These are phyloP conservation scores for Hippocampus kuda DNA, from an alignment of 2,797 vertebrate species.

Conservation along the genomic window DNA sequence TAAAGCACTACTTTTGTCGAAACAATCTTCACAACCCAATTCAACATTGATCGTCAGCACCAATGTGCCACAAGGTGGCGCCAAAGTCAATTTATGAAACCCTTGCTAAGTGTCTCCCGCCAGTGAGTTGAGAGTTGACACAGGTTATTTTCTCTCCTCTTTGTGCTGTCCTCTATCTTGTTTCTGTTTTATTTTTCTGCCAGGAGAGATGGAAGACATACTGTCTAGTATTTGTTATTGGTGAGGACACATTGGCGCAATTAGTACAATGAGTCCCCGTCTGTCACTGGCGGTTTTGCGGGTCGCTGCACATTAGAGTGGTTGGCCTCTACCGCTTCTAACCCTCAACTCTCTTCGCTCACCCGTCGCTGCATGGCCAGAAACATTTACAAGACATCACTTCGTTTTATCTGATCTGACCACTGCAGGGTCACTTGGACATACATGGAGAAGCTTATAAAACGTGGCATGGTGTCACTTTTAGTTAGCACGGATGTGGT, in stretches of 20 bases:
- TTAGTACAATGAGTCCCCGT: constrained; percentile 60
- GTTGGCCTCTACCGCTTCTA: constrained; percentile 25
- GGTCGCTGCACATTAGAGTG: constrained; percentile 45
- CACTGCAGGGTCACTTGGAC: background rate
- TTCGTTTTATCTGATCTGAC: background rate
- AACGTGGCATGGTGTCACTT: background rate
- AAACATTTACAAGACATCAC: constrained; percentile 1
- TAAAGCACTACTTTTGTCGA: background rate
- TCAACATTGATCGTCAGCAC: background rate
- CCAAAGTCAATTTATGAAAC: background rate
- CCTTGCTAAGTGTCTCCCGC: too few species aligned
- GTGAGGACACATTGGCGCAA: constrained; percentile 58
- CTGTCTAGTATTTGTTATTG: constrained; percentile 1
- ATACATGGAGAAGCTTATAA: background rate
- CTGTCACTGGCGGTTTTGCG: constrained; percentile 58
- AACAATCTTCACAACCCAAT: background rate
- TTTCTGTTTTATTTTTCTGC: background rate
- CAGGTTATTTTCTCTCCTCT: background rate
- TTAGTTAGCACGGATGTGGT: too few species aligned
- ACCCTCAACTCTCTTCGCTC: constrained; percentile 28
- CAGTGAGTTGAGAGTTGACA: background rate
- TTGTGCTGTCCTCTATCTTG: background rate
- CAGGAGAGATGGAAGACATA: background rate
- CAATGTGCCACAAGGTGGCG: background rate
- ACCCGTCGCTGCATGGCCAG: background rate